Evolutionary conservation across 1,140 invertebrate species (phyloP), one percentile per base, ranked within the genome.

Genomic region (Micrasema longulum): DNA sequence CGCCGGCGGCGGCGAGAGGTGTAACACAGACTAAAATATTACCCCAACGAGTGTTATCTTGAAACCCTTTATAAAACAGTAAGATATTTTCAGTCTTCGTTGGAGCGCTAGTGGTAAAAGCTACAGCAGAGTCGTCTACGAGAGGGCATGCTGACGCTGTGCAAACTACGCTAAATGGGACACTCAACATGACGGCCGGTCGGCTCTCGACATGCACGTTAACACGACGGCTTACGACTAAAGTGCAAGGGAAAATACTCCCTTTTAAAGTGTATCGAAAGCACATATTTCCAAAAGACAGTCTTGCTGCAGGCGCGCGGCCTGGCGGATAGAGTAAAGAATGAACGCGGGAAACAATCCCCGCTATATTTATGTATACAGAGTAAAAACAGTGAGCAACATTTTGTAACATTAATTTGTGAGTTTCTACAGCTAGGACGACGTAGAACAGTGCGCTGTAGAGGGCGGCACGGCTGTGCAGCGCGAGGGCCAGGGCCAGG

Each of bases 1-100:
- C n/a, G n/a, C n/a, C n/a, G n/a, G n/a, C n/a, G n/a, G n/a, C n/a
- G n/a, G n/a, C n/a, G n/a, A n/a, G n/a, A 52, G 50, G 16, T 48
- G 50, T 53, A 70, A 70, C 36, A 69, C 64, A 20, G 20, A 50
- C 52, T 72, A 76, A 71, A 76, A 76, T 66, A 76, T 70, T 72
- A 76, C 62, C 63, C 62, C 31, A 73, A 71, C 63, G 52, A 57
- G 63, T 71, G 69, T 45, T 55, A 48, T 71, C 69, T 31, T 64
- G 43, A 16, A 65, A 71, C 45, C 70, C 71, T 52, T 73, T 76
- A 71, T 60, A 76, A 73, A 76, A 73, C 69, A 73, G 71, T 76
- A 76, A 72, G 74, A 71, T 73, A 76, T 64, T 68, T 68, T 76
- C 74, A 76, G 74, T 76, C 74, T 76, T 76, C 68, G 60, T 48